These are phyloP conservation scores for Trichopoda pennipes DNA, from an alignment of 2,888 invertebrate genomes.

Conservation along the genomic window DNA sequence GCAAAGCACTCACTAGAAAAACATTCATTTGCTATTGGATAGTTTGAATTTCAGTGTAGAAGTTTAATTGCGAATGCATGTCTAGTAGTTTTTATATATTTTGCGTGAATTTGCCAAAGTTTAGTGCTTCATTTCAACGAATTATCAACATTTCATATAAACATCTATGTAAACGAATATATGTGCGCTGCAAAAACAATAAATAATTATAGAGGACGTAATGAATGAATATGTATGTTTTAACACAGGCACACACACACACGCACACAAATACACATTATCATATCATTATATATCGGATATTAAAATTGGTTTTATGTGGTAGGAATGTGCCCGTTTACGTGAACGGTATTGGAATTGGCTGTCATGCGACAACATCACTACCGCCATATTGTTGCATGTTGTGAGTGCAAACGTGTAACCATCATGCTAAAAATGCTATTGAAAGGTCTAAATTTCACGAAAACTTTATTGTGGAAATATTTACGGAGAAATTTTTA, in stretches of 20 bases:
- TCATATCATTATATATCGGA: not conserved
- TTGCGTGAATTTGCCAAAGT: constrained; percentile 80
- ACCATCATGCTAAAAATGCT: constrained; percentile 41
- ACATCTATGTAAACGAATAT: constrained; percentile 41
- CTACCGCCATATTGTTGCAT: constrained; percentile 59
- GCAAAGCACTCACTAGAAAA: not conserved
- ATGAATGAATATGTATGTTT: not conserved
- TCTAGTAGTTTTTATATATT: constrained; percentile 62
- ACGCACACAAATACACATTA: not conserved
- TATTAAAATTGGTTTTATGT: constrained; percentile 17
- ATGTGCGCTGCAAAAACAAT: constrained; percentile 37
- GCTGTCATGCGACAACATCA: constrained; percentile 40
- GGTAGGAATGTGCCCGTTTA: constrained; percentile 26
- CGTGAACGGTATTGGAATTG: constrained; percentile 41
- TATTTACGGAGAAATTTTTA: too few relatives aligned
- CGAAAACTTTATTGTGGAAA: too few relatives aligned
- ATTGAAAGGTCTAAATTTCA: not conserved
- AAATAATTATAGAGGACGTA: constrained; percentile 58
- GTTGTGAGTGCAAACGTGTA: constrained; percentile 53
- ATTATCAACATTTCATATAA: constrained; percentile 69
- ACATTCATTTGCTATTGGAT: constrained; percentile 12
- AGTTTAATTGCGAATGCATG: constrained; percentile 67
- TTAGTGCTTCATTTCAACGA: constrained; percentile 78
- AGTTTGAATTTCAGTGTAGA: constrained; percentile 14
- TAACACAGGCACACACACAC: not conserved